A percentile compares a stretch with the other conserved stretches of the same genome.
Conservation (phyloP, 2,113 vertebrate species). For the Casuarius casuarius region DNA sequence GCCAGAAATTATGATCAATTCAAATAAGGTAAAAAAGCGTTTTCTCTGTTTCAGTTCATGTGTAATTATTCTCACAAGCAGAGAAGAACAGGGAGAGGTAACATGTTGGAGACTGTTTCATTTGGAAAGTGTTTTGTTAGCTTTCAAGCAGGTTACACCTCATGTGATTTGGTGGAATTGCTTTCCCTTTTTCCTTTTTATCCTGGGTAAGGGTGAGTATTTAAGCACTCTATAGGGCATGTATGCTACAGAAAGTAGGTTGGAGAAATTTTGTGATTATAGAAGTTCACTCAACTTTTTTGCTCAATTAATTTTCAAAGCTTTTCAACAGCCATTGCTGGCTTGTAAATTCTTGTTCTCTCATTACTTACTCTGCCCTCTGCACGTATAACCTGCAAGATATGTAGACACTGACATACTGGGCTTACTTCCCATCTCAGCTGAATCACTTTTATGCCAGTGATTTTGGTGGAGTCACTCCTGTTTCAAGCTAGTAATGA, state of each 20-base stretch:
- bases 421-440: neutral
- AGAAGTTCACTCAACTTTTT: slow-evolving; percentile 11
- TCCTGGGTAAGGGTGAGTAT: neutral
- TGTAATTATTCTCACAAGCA: neutral
- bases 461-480: neutral
- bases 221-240: neutral
- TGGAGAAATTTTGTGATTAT: slow-evolving; percentile 46
- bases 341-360: slow-evolving; percentile 29
- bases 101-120: neutral
- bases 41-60: neutral
- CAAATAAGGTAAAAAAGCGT: neutral
- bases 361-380: neutral
- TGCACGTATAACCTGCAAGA: neutral
- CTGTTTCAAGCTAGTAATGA: neutral
- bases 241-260: slow-evolving; percentile 33
- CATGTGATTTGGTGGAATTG: slow-evolving; percentile 23
- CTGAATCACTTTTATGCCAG: neutral
- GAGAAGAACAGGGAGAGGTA: neutral
- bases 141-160: slow-evolving; percentile 32
- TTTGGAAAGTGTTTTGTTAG: slow-evolving; percentile 4
- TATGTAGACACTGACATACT: neutral
- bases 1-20: neutral
- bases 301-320: slow-evolving; percentile 56
- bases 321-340: neutral
- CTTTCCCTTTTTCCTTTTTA: neutral